Conservation (phyloP, 2,888 invertebrate species). For the Halocaridina rubra region DNA sequence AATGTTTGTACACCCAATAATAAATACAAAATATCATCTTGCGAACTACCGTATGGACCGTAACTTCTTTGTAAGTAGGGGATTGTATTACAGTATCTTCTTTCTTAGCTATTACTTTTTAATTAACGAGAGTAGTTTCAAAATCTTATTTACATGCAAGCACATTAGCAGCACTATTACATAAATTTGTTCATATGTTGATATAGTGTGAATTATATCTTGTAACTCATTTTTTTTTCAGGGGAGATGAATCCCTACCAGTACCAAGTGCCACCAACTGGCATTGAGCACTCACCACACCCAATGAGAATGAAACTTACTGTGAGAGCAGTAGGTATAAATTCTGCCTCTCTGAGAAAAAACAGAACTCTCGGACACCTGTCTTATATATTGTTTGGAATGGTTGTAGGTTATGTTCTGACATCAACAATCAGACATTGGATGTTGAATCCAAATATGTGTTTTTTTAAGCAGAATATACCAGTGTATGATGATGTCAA, state of each 20-base stretch:
- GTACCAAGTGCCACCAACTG: constrained; percentile 41
- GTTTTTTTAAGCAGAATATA: constrained; percentile 19
- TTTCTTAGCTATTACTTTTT: too few relatives aligned
- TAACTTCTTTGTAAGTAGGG: too few relatives aligned
- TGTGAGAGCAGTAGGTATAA: constrained; percentile 19
- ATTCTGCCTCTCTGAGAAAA: constrained; percentile 1
- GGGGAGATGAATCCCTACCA: constrained; percentile 55
- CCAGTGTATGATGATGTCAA: constrained; percentile 21
- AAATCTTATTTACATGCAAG: neutral
- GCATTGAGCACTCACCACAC: constrained; percentile 32
- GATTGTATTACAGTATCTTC: too few relatives aligned
- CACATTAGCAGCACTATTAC: neutral
- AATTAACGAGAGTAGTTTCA: too few relatives aligned
- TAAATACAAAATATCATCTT: too few relatives aligned
- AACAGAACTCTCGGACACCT: constrained; percentile 29
- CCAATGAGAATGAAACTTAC: constrained; percentile 41
- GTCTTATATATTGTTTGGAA: constrained; percentile 31
- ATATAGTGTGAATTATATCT: too few relatives aligned
- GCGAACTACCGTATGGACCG: too few relatives aligned
- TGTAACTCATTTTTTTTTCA: constrained; percentile 32
- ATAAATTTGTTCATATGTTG: too few relatives aligned
- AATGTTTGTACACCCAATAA: too few relatives aligned
- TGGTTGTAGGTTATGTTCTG: constrained; percentile 48
- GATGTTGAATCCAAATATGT: constrained; percentile 44
- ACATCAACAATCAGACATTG: constrained; percentile 39